These are phyloP conservation scores for Ceyx cyanopectus DNA, from an alignment of 2,113 vertebrate species.

Conservation along the genomic window DNA sequence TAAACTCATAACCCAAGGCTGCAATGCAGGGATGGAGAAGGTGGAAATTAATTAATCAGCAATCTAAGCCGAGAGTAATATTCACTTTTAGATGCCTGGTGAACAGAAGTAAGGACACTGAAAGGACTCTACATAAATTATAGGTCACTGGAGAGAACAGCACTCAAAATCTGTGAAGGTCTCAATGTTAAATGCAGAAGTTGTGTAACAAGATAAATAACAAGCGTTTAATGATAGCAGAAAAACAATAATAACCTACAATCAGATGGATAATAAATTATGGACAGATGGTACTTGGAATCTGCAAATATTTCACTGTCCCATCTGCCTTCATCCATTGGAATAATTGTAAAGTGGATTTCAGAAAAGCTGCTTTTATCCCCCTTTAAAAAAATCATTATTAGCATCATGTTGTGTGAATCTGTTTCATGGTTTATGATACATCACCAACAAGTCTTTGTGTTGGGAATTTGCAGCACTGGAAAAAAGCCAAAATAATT, in stretches of 20 bases:
- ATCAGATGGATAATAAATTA: constrained; percentile 64
- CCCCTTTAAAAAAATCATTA: background rate
- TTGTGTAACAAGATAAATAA: constrained; percentile 42
- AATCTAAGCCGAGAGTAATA: constrained; percentile 15
- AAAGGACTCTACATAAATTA: constrained; percentile 41
- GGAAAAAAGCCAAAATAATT: background rate
- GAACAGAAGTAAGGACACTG: background rate
- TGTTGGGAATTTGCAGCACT: background rate
- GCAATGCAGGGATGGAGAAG: background rate
- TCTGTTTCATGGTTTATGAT: background rate
- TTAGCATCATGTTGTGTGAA: background rate
- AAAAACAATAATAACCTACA: constrained; percentile 16
- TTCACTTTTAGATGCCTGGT: background rate
- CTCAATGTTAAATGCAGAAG: constrained; percentile 30
- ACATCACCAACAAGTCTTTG: background rate
- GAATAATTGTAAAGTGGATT: background rate
- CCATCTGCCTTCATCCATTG: constrained; percentile 42
- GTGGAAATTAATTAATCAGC: constrained; percentile 49
- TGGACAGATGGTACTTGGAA: constrained; percentile 63
- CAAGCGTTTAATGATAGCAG: constrained; percentile 14
- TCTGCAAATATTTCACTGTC: constrained; percentile 37
- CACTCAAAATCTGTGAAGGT: constrained; percentile 12
- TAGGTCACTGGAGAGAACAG: background rate
- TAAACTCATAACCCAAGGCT: constrained; percentile 31
- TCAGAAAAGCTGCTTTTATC: background rate